phyloP scores from a whole-genome alignment of 2,113 vertebrate species.

The Todiramphus saurophagus region DNA sequence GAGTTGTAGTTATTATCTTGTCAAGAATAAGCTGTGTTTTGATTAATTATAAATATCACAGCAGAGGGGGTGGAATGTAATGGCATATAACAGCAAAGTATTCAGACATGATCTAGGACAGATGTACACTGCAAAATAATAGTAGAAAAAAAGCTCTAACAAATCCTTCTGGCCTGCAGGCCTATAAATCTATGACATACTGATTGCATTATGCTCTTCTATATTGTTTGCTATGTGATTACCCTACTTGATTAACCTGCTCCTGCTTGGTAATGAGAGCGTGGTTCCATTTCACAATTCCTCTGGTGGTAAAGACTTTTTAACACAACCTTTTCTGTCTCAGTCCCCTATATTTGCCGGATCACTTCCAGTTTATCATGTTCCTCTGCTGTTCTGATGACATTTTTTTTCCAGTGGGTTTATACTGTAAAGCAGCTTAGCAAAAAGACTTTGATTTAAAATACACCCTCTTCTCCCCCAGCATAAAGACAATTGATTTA shows the following conservation, averaged over 20 bases:
- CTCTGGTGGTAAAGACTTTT: not conserved
- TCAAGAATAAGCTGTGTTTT: not conserved
- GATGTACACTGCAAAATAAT: not conserved
- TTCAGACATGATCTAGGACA: not conserved
- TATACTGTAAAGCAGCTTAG: not conserved
- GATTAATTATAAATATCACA: not conserved
- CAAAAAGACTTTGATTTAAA: not conserved
- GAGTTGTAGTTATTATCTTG: not conserved
- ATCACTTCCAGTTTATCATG: not conserved
- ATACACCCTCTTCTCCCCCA: rapidly evolving
- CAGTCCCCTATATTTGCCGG: not conserved
- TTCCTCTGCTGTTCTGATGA: not conserved
- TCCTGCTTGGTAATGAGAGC: not conserved
- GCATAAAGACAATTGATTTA: not conserved
- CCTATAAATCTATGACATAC: not conserved
- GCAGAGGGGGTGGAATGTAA: not conserved
- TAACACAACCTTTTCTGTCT: not conserved
- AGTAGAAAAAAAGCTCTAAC: not conserved
- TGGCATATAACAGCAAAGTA: not conserved
- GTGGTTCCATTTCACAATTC: not conserved
- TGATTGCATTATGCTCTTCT: not conserved
- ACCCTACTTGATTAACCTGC: not conserved
- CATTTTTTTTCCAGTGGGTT: not conserved
- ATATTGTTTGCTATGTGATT: not conserved
- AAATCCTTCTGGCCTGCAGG: not conserved